Base-by-base conservation (phyloP, 2,888 invertebrate genomes). In the Drosophila pegasa region DNA sequence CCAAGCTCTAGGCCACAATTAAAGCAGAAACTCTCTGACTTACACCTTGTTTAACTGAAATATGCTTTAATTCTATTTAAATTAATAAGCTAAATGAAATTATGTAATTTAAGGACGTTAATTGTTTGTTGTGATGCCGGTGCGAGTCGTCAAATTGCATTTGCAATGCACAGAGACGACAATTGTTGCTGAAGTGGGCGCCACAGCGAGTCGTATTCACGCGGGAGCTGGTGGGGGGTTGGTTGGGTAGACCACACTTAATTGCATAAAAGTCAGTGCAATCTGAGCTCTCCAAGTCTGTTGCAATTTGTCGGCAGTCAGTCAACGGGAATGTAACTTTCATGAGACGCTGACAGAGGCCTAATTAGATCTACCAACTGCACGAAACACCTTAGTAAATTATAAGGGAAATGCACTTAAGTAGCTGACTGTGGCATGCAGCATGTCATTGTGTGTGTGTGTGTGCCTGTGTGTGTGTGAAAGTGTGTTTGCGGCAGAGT, bases 361-460 rank as follows among this genome's bases (percentile, higher is more conserved):
- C 71, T 88, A 83, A 87, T 83, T 83, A 85, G 86, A 82, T 78
- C 65, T 74, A 56, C 47, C 51, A 81, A 48, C 54, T 29, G 40
- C 47, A 75, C 63, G 70, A 54, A 57, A 20, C 43, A 63, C 50
- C 63, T 59, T 25, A 41, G 65, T 25, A 55, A 73, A 71, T 57
- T 59, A 64, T 77, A 56, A 61, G n/a, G 47, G 35, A 54, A 58
- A 58, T 62, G 60, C 66, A 58, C 35, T 73, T 38, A 55, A 55
- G 55, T 43, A 56, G 56, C 37, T 51, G 35, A 31, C 18, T 55
- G 56, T 65, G 60, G 45, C 60, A 65, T 56, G 43, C 16, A 33
- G 54, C 41, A 52, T 73, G 58, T 48, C 9, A 31, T 47, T 54
- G n/a, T 54, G 10, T 22, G 16, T 20, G 12, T 22, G n/a, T 20